Base-by-base conservation (phyloP, 2,797 vertebrate species). In the Amniataba percoides region DNA sequence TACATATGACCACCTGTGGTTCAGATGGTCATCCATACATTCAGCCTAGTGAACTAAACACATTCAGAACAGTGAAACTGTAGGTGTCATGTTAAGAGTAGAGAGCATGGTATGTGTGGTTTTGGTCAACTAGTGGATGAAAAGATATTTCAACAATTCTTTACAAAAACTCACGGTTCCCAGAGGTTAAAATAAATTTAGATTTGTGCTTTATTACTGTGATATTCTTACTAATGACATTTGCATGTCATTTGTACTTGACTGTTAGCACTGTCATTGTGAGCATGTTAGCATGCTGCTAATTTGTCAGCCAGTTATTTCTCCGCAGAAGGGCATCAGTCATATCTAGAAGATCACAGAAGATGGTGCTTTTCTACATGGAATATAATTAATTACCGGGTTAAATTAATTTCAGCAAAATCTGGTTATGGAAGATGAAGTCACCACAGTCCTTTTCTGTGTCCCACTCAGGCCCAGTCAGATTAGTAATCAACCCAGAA, bases 401-500 rank as follows among this genome's bases (percentile, higher is more conserved):
- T 27, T 25, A 42, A 58, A 3, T 10, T 55, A 12, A 60, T 45
- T 3, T 64, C 36, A 25, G 23, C 16, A 42, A 55, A 48, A 71
- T 31, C 15, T 13, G 14, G 62, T 23, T 13, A 34, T 46, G 23
- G 6, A 60, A 16, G 12, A 56, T 12, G 23, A 63, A 73, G 63
- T 67, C 70, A 57, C 53, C 16, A 27, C 59, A 63, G 45, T 63
- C n/a, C 74, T 76, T 81, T 65, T 62, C 58, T 61, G 48, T 82
- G 46, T 74, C 49, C 55, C 55, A 72, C 69, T 86, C 53, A 42
- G 63, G 25, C 74, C 77, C 59, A 42, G 70, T 83, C 62, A 74
- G 58, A 88, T 88, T 81, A 87, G 65, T 85, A 69, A 77, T 81
- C 83, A 73, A 53, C 51, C 63, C 70, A 49, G 72, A 86, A 92